phyloP scores from a whole-genome alignment of 2,888 invertebrate species.

The Latrodectus elegans region DNA sequence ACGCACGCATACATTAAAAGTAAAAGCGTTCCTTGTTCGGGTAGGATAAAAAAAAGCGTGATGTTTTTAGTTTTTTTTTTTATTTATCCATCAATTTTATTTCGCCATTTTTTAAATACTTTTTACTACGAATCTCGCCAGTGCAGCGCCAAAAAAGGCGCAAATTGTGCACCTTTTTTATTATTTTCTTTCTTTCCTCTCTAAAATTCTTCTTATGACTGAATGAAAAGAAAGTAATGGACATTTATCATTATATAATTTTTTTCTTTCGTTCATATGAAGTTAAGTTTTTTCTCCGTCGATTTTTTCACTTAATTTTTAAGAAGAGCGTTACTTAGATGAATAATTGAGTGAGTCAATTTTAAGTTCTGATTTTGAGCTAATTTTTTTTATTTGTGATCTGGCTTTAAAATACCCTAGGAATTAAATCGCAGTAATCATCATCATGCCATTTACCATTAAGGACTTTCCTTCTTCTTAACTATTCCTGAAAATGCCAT shows the following conservation, averaged over 20 bases:
- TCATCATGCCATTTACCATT: too few species aligned
- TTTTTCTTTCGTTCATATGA: slow-evolving; percentile 5
- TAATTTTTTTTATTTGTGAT: slow-evolving; percentile 20
- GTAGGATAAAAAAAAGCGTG: slow-evolving; percentile 3
- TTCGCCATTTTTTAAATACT: slow-evolving; percentile 37
- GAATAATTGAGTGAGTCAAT: slow-evolving; percentile 44
- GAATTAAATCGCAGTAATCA: too few species aligned
- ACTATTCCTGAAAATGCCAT: too few species aligned
- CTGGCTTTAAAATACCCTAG: too few species aligned
- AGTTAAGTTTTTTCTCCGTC: neutral
- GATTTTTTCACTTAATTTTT: slow-evolving; percentile 16
- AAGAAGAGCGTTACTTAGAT: slow-evolving; percentile 45
- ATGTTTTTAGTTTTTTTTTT: slow-evolving; percentile 7
- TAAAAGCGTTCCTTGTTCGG: slow-evolving; percentile 37
- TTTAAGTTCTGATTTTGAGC: slow-evolving; percentile 51
- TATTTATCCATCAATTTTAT: slow-evolving; percentile 54
- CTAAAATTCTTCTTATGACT: slow-evolving; percentile 11
- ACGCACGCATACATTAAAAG: slow-evolving; percentile 50
- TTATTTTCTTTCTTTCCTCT: neutral
- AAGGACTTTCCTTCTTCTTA: too few species aligned
- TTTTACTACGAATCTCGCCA: neutral
- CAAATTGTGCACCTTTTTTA: slow-evolving; percentile 36
- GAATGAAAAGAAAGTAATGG: slow-evolving; percentile 27
- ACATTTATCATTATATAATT: slow-evolving; percentile 50
- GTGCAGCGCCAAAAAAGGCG: slow-evolving; percentile 46